Conservation (phyloP, 2,888 invertebrate genomes). For the Drosophila flavopinicola region DNA sequence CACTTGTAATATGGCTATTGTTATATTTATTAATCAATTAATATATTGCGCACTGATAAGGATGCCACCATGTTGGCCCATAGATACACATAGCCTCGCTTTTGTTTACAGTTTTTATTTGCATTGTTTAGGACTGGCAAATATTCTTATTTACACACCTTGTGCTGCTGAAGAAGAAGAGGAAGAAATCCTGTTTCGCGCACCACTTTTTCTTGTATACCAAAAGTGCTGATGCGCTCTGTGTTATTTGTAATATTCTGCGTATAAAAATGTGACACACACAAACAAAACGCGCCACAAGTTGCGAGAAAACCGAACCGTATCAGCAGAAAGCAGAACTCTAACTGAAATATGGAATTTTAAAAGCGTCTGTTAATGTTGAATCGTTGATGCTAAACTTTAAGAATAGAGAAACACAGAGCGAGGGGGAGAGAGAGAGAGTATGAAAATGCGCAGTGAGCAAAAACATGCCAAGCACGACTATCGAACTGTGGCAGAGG, state of each 20-base stretch:
- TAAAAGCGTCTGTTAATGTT: conserved; percentile 26
- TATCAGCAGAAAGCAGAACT: conserved; percentile 40
- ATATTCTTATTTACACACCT: conserved; percentile 46
- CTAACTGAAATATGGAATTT: conserved; percentile 35
- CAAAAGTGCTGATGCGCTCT: conserved; percentile 44
- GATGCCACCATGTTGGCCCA: conserved; percentile 3
- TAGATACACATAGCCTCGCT: conserved; percentile 19
- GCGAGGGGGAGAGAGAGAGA: background rate
- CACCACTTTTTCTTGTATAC: conserved; percentile 55
- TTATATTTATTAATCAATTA: conserved; percentile 35
- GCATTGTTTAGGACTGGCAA: conserved; percentile 12
- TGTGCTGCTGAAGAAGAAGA: conserved; percentile 20
- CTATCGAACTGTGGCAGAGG: background rate
- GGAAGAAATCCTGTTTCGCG: conserved; percentile 31
- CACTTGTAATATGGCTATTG: conserved; percentile 27
- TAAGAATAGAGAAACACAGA: no score
- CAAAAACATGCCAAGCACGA: background rate
- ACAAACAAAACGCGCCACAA: background rate
- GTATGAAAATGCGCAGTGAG: background rate
- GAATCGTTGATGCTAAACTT: conserved; percentile 21
- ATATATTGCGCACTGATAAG: conserved; percentile 41
- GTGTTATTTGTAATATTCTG: conserved; percentile 42
- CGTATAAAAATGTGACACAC: conserved; percentile 22
- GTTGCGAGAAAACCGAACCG: conserved; percentile 19
- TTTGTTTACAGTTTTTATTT: conserved; percentile 40